Evolutionary conservation across 1,140 invertebrate species (phyloP).

Genomic region (Cotesia vestalis): DNA sequence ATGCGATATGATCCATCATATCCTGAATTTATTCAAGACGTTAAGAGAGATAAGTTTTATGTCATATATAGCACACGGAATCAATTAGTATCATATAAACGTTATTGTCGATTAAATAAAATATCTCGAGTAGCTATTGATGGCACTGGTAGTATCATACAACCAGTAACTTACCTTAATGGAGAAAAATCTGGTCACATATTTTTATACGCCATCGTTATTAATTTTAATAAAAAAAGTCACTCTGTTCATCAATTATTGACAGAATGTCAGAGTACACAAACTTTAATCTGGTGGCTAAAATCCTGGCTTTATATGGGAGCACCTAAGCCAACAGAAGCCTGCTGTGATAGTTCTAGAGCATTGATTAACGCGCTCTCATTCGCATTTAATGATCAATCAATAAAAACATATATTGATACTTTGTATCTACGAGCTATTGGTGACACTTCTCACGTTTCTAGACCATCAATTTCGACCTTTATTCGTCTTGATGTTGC

Average conservation of each 20-base stretch:
- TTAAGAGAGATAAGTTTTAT: slow-evolving; percentile 11
- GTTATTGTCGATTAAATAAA: slow-evolving; percentile 13
- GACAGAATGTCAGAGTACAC: slow-evolving; percentile 25
- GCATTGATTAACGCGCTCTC: slow-evolving; percentile 11
- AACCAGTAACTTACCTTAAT: not conserved
- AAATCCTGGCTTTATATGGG: slow-evolving; percentile 9
- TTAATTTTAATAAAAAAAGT: slow-evolving; percentile 20
- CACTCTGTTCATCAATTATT: slow-evolving; percentile 25
- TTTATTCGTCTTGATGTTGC: not conserved
- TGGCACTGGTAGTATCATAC: slow-evolving; percentile 12
- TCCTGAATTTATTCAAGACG: slow-evolving; percentile 1
- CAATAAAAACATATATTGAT: not conserved
- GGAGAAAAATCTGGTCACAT: slow-evolving; percentile 26
- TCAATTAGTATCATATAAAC: slow-evolving; percentile 24
- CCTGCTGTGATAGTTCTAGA: slow-evolving; percentile 22
- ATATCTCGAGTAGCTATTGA: slow-evolving; percentile 2
- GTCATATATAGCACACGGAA: slow-evolving; percentile 20
- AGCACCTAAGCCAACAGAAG: slow-evolving; percentile 15
- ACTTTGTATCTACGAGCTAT: not conserved
- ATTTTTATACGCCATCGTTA: slow-evolving; percentile 26
- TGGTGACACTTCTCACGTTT: not conserved
- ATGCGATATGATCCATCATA: not conserved
- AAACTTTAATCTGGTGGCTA: slow-evolving; percentile 12
- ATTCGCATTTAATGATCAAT: slow-evolving; percentile 6
- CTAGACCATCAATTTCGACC: not conserved